phyloP scores from a whole-genome alignment of 2,888 invertebrate species.

The Drosophila atroscutellata region DNA sequence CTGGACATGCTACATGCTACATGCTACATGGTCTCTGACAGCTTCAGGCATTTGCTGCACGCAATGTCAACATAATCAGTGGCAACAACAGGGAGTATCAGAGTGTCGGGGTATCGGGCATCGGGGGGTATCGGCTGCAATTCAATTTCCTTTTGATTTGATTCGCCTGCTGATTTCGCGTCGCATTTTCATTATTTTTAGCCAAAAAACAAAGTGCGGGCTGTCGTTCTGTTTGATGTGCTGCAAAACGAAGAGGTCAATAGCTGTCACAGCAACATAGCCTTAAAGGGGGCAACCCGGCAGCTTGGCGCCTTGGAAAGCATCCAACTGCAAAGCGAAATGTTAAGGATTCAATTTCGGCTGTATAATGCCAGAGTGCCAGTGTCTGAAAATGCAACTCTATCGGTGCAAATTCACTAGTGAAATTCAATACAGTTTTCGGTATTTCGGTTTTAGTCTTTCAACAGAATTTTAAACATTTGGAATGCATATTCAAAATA shows the following conservation, averaged over 20 bases:
- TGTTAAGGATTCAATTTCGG: neutral
- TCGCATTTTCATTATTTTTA: conserved; percentile 53
- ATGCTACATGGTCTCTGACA: conserved; percentile 6
- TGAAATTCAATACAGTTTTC: neutral
- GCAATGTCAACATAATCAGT: conserved; percentile 74
- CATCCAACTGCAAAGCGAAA: conserved; percentile 5
- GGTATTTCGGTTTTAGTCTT: neutral
- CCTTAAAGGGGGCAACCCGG: neutral
- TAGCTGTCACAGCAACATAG: conserved; percentile 24
- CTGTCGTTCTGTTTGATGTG: conserved; percentile 6
- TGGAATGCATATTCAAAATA: neutral
- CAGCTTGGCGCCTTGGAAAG: conserved; percentile 14
- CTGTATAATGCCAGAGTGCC: neutral
- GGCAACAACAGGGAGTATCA: conserved; percentile 16
- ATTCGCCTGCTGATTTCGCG: conserved; percentile 46
- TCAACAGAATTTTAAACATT: neutral
- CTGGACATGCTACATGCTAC: conserved; percentile 32
- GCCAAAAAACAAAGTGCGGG: conserved; percentile 31
- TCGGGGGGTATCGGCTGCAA: conserved; percentile 54
- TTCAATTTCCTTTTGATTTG: conserved; percentile 73
- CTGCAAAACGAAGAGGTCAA: conserved; percentile 17
- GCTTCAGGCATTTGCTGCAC: conserved; percentile 64
- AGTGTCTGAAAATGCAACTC: neutral
- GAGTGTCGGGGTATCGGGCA: neutral
- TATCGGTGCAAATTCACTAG: neutral